Percentiles rank a stretch among this genome's conserved stretches.
Conservation (phyloP, 2,797 vertebrate species). For the Eospalax fontanierii region DNA sequence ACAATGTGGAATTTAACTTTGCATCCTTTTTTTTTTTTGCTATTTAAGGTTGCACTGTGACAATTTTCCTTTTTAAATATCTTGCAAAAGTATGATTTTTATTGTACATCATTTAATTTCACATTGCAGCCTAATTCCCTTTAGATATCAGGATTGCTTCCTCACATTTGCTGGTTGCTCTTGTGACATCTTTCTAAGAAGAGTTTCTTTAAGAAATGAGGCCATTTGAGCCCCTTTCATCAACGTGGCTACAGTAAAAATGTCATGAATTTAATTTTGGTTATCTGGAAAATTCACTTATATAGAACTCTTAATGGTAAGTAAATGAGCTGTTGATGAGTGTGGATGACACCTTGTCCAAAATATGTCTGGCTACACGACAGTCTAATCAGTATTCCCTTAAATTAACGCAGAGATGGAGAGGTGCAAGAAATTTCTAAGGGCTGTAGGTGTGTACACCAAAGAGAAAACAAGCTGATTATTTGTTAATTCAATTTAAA, state of each 20-base stretch:
- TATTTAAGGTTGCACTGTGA: background rate
- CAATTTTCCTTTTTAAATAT: constrained; percentile 15
- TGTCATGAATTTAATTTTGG: constrained; percentile 61
- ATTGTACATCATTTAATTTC: constrained; percentile 30
- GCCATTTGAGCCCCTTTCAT: constrained; percentile 44
- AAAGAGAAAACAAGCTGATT: constrained; percentile 38
- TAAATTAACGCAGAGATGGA: constrained; percentile 31
- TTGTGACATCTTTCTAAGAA: constrained; percentile 16
- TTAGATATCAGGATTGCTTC: constrained; percentile 27
- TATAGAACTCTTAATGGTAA: constrained; percentile 68
- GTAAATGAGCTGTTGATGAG: constrained; percentile 77
- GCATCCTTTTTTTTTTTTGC: background rate
- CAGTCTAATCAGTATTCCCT: constrained; percentile 42
- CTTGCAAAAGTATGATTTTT: background rate
- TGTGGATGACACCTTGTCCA: constrained; percentile 56
- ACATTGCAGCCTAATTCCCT: constrained; percentile 45
- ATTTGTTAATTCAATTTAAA: constrained; percentile 47
- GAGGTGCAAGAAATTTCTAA: constrained; percentile 22
- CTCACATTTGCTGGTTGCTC: constrained; percentile 19
- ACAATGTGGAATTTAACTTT: background rate
- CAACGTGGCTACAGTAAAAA: constrained; percentile 69
- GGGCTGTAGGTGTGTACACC: background rate
- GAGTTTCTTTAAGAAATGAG: constrained; percentile 61
- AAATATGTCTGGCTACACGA: constrained; percentile 66
- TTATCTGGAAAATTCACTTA: constrained; percentile 74